Base-by-base conservation (phyloP, 2,113 vertebrate genomes). In the Etheostoma spectabile region DNA sequence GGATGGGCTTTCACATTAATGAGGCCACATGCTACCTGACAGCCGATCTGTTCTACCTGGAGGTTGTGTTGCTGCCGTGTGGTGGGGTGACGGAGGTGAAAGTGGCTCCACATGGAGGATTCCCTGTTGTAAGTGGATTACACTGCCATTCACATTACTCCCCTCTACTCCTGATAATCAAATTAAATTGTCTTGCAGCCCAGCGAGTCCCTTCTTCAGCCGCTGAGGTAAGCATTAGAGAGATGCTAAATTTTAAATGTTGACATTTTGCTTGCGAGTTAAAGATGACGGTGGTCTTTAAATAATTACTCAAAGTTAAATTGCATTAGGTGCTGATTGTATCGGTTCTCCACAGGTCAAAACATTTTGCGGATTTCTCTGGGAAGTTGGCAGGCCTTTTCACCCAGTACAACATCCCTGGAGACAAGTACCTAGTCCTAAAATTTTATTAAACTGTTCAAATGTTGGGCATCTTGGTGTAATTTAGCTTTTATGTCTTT, bases 11-110 rank as follows among this genome's bases (percentile, higher is more conserved):
- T 65, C 94, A 96, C 45, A 13, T 94, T 14, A 94, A 88, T 14
- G 96, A 96, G 67, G 89, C 91, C 19, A 84, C 83, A 3, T 98
- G 96, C 90, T 98, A 96, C 87, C 93, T 97, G 89, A 95, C 96
- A 4, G 96, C 96, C 0, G 95, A 95, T 76, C 80, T 96, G 79
- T 97, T 98, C 91, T 97, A 97, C 77, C 55, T 97, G 87, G 96
- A 98, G 93, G 93, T 96, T 80, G 78, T 95, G 46, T 30, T 97
- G 91, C 84, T 95, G 86, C 91, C 86, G 0, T 88, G 92, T 62
- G 96, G 96, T 15, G 74, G 84, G 6, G 95, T 96, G 79, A 53
- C 82, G 57, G 94, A 95, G 59, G 95, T 97, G 5, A 97, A 96
- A 86, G 59, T 97, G 88, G 95, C 96, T 80, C 94, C 93, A 14